Conservation (phyloP, 2,888 invertebrate species). For the Flexamia atlantica region DNA sequence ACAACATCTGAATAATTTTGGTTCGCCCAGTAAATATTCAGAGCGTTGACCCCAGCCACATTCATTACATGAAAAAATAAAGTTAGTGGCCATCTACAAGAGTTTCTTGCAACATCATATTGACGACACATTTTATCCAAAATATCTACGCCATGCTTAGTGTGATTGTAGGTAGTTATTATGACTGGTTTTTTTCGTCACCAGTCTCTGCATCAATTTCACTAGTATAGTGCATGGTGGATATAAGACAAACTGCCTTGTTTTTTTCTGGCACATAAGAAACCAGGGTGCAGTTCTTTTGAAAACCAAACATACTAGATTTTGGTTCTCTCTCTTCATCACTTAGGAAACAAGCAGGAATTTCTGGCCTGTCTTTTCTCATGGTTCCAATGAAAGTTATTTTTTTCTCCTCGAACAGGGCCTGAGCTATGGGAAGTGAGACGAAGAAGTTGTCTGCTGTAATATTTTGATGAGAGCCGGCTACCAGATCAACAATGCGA, state of each 20-base stretch:
- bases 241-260: neutral
- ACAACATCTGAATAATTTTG: neutral
- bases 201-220: conserved; percentile 28
- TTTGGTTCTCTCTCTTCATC: conserved; percentile 29
- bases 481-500: conserved; percentile 56
- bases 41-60: conserved; percentile 44
- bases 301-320: conserved; percentile 39
- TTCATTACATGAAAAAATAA: conserved; percentile 33
- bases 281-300: neutral
- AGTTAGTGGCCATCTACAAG: conserved; percentile 32
- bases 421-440: neutral
- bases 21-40: conserved; percentile 21
- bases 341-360: conserved; percentile 21
- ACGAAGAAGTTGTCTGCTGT: conserved; percentile 53
- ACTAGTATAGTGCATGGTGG: neutral
- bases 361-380: conserved; percentile 27
- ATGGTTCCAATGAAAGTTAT: conserved; percentile 23
- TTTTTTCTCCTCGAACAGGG: neutral
- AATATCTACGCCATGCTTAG: conserved; percentile 52
- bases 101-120: conserved; percentile 37
- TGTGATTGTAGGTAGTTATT: conserved; percentile 43
- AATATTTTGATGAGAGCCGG: conserved; percentile 49
- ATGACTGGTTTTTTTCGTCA: conserved; percentile 12
- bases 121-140: conserved; percentile 55
- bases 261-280: conserved; percentile 19